Evolutionary conservation across 2,113 vertebrate genomes (phyloP), one percentile per base, ranked within the genome.

Genomic region (Laticauda colubrina): DNA sequence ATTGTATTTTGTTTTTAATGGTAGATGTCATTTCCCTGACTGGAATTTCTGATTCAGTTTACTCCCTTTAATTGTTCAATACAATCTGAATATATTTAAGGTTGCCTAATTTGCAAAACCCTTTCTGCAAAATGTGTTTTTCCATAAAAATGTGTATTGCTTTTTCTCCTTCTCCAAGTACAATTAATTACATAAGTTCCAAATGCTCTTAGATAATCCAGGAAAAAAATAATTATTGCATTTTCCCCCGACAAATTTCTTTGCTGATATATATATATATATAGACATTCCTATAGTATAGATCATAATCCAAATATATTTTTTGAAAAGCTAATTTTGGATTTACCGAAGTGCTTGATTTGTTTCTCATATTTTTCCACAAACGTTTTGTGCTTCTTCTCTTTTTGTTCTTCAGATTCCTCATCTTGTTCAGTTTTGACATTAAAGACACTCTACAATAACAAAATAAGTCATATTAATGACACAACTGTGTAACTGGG

Each of bases 341-440:
- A 26, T 98, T 98, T 95, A 99, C 98, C 99, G 0, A 99, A 99
- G 94, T 98, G 98, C 64, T 98, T 98, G 15, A 99, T 98, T 94
- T 98, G 98, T 81, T 98, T 98, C 93, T 97, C 97, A 0, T 99
- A 95, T 87, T 98, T 97, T 95, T 98, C 98, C 95, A 98, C 98
- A 4, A 99, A 99, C 2, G 97, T 98, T 96, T 99, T 99, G 95
- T 99, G 99, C 4, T 98, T 98, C 95, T 98, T 97, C 81, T 99
- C 99, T 88, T 98, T 98, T 93, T 98, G 97, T 91, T 99, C 97
- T 93, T 99, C 99, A 0, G 99, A 98, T 86, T 99, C 99, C 39
- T 97, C 96, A 7, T 54, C 96, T 43, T 98, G 97, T 15, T 99
- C 98, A 0, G 98, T 91, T 29, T 98, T 98, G 14, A 97, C 92